phyloP scores from a whole-genome alignment of 2,797 vertebrate genomes.

The Catostomus latipinnis region DNA sequence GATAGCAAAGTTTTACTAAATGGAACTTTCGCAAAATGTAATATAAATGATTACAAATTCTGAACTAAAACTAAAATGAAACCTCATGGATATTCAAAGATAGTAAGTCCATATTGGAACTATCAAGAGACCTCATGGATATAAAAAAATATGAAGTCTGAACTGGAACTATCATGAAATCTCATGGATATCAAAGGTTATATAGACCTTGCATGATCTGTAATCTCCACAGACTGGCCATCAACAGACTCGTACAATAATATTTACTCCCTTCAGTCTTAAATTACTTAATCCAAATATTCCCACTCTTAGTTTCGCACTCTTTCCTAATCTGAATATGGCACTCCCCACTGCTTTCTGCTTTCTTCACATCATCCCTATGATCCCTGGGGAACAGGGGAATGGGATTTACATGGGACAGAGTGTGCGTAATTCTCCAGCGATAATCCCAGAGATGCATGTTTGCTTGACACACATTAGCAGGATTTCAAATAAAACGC shows the following conservation, averaged over 20 bases:
- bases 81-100: not conserved
- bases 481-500: slow-evolving; percentile 57
- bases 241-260: slow-evolving; percentile 36
- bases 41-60: not conserved
- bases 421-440: slow-evolving; percentile 69
- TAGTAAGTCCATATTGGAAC: too few species aligned
- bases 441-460: slow-evolving; percentile 67
- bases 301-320: slow-evolving; percentile 36
- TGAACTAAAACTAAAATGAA: not conserved
- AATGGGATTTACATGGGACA: slow-evolving; percentile 70
- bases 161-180: not conserved
- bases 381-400: slow-evolving; percentile 71
- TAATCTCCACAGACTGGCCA: not conserved
- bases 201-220: not conserved
- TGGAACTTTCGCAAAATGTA: not conserved
- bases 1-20: too few species aligned
- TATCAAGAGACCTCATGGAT: not conserved
- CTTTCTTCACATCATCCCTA: slow-evolving; percentile 42
- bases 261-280: slow-evolving; percentile 52
- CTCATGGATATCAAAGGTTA: not conserved
- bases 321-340: slow-evolving; percentile 44
- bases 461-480: slow-evolving; percentile 64
- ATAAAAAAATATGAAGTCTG: not conserved
- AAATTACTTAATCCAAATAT: slow-evolving; percentile 67
- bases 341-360: slow-evolving; percentile 11